These are phyloP conservation scores for Crocodylus rhombifer DNA, from an alignment of 2,797 vertebrate genomes.

Conservation along the genomic window DNA sequence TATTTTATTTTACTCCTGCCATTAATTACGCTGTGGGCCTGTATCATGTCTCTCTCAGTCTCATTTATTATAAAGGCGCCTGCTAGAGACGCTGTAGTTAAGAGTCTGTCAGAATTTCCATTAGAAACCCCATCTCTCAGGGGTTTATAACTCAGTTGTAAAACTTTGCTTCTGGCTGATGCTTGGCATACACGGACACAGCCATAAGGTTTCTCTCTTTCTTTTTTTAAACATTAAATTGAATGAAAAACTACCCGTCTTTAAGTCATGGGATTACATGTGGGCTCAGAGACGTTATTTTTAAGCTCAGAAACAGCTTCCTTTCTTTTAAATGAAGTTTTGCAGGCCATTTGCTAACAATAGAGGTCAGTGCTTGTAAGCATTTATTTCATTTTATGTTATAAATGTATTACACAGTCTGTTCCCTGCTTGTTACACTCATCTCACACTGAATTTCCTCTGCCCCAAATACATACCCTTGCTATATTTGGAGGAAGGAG, in stretches of 20 bases:
- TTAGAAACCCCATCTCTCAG: constrained; percentile 76
- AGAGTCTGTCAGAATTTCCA: constrained; percentile 81
- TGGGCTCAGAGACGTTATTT: background rate
- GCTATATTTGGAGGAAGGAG: background rate
- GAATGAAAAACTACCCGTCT: background rate
- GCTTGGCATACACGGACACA: constrained; percentile 44
- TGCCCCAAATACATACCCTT: background rate
- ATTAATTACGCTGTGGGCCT: constrained; percentile 84
- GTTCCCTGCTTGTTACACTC: background rate
- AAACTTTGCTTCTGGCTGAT: constrained; percentile 69
- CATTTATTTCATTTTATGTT: background rate
- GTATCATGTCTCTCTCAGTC: constrained; percentile 75
- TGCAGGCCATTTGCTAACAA: background rate
- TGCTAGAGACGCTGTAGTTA: constrained; percentile 71
- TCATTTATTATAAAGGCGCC: constrained; percentile 79
- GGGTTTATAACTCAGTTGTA: constrained; percentile 74
- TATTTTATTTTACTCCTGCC: constrained; percentile 80
- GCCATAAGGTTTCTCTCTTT: constrained; percentile 49
- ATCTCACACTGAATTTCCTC: background rate
- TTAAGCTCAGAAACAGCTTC: background rate
- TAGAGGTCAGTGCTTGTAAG: background rate
- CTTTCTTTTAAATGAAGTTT: constrained; percentile 15
- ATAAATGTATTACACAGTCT: background rate
- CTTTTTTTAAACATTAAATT: constrained; percentile 24
- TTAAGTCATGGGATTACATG: background rate